Evolutionary conservation across 2,113 vertebrate genomes (phyloP), one percentile per base, ranked within the genome.

Genomic region (Spermophilus dauricus): DNA sequence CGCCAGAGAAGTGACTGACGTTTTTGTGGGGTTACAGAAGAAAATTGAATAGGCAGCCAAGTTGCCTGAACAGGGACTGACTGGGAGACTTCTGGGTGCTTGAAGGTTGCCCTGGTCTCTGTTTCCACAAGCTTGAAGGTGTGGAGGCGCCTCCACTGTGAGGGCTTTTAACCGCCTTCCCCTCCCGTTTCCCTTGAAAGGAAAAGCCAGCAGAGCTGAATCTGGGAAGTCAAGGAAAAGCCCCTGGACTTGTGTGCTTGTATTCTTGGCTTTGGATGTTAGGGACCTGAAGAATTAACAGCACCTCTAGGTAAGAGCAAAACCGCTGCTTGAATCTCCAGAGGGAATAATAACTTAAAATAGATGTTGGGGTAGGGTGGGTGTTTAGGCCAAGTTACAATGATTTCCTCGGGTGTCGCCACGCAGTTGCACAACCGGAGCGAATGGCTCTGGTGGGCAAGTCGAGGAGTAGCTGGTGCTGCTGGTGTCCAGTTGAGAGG

Each of bases 281-380:
- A 96, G 94, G 89, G 94, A 86, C 92, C n/a, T 8, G 80, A 89
- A 90, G 95, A 77, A 94, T 53, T 39, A 18, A 58, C 82, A 30
- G 93, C 83, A 51, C 86, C 56, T 30, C 84, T 92, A 98, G 98
- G 98, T 99, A 99, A 98, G 98, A n/a, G 73, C n/a, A 4, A 61
- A 18, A 34, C 32, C 24, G 6, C 14, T 34, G 94, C 53, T 63
- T 39, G 96, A 85, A 80, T 87, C 77, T 42, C 45, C 63, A 48
- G 69, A 45, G 67, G 80, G 86, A 70, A 94, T 11, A 61, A 86
- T 65, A 98, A 98, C 96, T 98, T 98, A 73, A 90, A 86, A 86
- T 82, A 78, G 82, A 72, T 8, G 58, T 13, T 61, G 69, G 70
- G 22, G 37, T n/a, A 42, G 8, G 37, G 8, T 12, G 28, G 48